Conservation (phyloP, 1,140 invertebrate genomes). For the Harpegnathos saltator region DNA sequence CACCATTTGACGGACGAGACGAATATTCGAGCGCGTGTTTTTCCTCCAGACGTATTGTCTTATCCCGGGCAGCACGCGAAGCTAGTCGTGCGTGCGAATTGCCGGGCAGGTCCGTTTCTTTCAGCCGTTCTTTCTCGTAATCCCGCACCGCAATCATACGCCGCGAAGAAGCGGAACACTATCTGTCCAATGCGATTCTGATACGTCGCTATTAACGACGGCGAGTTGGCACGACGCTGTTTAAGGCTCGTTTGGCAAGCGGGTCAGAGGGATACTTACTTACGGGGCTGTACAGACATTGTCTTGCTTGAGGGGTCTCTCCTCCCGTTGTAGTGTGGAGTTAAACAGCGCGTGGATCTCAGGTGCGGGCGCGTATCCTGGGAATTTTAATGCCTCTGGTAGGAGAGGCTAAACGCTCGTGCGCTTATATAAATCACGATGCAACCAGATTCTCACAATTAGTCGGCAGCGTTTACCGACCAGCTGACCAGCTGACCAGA, state of each 20-base stretch:
- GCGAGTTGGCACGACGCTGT: slow-evolving; percentile 40
- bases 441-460: slow-evolving; percentile 40
- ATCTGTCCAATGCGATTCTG: slow-evolving; percentile 25
- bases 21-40: slow-evolving; percentile 13
- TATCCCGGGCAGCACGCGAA: slow-evolving; percentile 11
- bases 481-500: slow-evolving; percentile 27
- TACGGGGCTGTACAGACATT: slow-evolving; percentile 83
- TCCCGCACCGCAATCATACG: neutral
- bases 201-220: slow-evolving; percentile 44
- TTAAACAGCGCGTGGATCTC: slow-evolving; percentile 85
- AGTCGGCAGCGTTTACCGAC: slow-evolving; percentile 63
- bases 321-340: slow-evolving; percentile 73
- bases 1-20: neutral
- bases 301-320: slow-evolving; percentile 82
- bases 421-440: slow-evolving; percentile 71
- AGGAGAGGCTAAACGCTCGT: slow-evolving; percentile 63
- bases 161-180: neutral
- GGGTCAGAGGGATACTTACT: slow-evolving; percentile 84
- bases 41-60: neutral
- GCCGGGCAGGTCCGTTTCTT: slow-evolving; percentile 7
- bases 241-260: slow-evolving; percentile 82
- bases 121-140: neutral
- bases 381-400: slow-evolving; percentile 46
- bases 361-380: slow-evolving; percentile 73
- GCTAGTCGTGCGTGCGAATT: slow-evolving; percentile 42